Base-by-base conservation (phyloP, 2,888 invertebrate genomes). In the Tolmerus cingulatus region DNA sequence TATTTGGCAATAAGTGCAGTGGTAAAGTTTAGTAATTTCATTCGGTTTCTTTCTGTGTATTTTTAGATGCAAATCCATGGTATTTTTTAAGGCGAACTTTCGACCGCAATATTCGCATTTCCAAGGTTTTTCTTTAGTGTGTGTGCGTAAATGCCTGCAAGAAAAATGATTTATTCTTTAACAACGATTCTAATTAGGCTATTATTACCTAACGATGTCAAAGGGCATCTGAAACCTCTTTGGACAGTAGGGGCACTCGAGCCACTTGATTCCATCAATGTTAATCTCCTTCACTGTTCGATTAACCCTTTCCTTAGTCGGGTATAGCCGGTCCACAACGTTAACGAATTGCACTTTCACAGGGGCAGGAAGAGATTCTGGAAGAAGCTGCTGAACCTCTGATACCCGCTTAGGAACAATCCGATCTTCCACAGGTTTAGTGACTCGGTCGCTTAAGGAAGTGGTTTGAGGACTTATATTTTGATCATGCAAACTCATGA, bases 111-210 rank as follows among this genome's bases (percentile, higher is more conserved):
- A 40, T 8, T 74, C 77, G 76, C 91, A 91, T 16, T 89, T 87
- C 82, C 90, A 92, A 0, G 90, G 90, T 12, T 88, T 89, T 43
- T 91, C 90, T 12, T 90, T 89, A 4, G 90, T 90, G 66, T 91
- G 90, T 19, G 86, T 88, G 8, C 91, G 90, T 16, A 89, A 90
- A 74, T 91, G 91, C 82, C 91, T 91, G 37, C 0, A 88, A 88
- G 16, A 46, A n/a, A 66, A 34, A 37, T 19, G 14, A 66, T n/a
- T 30, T 19, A 27, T 79, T n/a, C 1, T n/a, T n/a, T 23, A 14
- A 40, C 37, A 30, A n/a, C 30, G n/a, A 66, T 23, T 46, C 14
- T 7, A 9, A 27, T 12, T 43, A 12, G 0, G 5, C 19, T 30
- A 14, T 8, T 79, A 76, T 79, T 79, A 91, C 91, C 91, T 90